Evolutionary conservation across 2,888 invertebrate species (phyloP), one percentile per base, ranked within the genome.

Genomic region (Drepana falcataria): DNA sequence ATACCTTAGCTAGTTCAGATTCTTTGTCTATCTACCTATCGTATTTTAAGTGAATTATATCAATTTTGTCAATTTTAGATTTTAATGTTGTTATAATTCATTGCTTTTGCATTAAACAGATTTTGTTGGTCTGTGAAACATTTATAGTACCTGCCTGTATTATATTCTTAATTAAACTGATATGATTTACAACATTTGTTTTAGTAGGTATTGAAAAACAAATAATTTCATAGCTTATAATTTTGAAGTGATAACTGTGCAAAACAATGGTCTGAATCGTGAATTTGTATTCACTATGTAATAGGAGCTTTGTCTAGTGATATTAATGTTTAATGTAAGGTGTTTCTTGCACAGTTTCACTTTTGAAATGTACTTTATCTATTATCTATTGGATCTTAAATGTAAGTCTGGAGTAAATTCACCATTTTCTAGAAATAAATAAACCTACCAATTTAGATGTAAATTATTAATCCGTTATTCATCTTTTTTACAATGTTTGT

Each of bases 11-110:
- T 80, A 77, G 73, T 70, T 69, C 77, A 73, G 69, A 71, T 74
- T 78, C 71, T 76, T 77, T 73, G 61, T 80, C 21, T 21, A 21
- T 21, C 21, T 79, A 77, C 71, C 63, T 81, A 81, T 83, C 80
- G 69, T 73, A 73, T 75, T 83, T 85, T 87, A 89, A 86, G 89
- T 87, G 81, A 78, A 83, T 83, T 85, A 91, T 91, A 91, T 91
- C 90, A 91, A 89, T 87, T 90, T 89, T 67, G 90, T 90, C 90
- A 91, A 90, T 91, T 91, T 91, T 91, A 89, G 88, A 88, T 84
- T 89, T 87, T 81, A 87, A 83, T 74, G 71, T 79, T 77, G 73
- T 79, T 79, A 66, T 71, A 70, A 78, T 79, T 75, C 80, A 75
- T 77, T 72, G 79, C 77, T 81, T 76, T 71, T 59, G 59, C 9